These are phyloP conservation scores for Lycocerus yunnanus DNA, from an alignment of 2,888 invertebrate genomes.

Conservation along the genomic window DNA sequence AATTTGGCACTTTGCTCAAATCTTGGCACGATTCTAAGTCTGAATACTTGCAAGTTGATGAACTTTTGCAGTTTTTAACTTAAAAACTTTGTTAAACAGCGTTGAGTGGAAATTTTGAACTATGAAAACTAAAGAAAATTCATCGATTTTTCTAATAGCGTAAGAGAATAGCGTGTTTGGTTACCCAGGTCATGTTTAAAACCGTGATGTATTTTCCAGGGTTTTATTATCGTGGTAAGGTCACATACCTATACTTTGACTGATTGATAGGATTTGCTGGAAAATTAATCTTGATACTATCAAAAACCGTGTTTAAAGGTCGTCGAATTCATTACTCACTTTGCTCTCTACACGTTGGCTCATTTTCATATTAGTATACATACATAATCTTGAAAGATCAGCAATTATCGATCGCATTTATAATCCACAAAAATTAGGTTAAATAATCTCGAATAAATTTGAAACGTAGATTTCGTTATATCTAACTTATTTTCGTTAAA, in stretches of 20 bases:
- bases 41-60: background rate
- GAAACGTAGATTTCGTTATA: no score
- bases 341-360: slow-evolving; percentile 4
- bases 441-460: no score
- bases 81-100: background rate
- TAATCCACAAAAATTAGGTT: background rate
- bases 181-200: slow-evolving; percentile 11
- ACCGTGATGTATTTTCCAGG: slow-evolving; percentile 7
- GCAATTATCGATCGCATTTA: background rate
- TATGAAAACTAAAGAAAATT: slow-evolving; percentile 8
- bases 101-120: background rate
- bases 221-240: slow-evolving; percentile 18
- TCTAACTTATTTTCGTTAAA: no score
- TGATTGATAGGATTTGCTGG: slow-evolving; percentile 16
- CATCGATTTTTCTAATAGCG: slow-evolving; percentile 17
- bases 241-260: slow-evolving; percentile 6
- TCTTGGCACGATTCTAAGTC: background rate
- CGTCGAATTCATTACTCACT: slow-evolving; percentile 18
- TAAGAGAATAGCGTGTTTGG: slow-evolving; percentile 24
- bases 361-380: background rate
- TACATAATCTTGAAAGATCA: background rate
- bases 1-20: background rate
- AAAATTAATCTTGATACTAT: slow-evolving; percentile 17
- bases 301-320: slow-evolving; percentile 10
- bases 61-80: background rate